Base-by-base conservation (phyloP, 2,113 vertebrate genomes). In the Sorex araneus region DNA sequence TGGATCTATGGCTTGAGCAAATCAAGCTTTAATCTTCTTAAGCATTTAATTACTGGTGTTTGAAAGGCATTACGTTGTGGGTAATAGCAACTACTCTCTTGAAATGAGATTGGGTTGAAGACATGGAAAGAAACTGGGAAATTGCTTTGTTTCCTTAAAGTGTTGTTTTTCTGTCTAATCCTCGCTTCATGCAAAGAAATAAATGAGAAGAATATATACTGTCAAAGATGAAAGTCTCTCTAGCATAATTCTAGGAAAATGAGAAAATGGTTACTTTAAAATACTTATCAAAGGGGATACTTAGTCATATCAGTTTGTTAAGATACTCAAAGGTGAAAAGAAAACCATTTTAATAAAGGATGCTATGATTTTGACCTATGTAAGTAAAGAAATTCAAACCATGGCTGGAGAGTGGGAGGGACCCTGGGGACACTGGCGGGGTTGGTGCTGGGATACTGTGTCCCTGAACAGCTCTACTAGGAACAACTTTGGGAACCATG, bases 1-100 rank as follows among this genome's bases (percentile, higher is more conserved):
- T 9, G 87, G 92, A 95, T 93, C 92, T 92, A 92, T 12, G 86
- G 64, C 92, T 82, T 91, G 43, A 30, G 0, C 85, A 82, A 89
- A 5, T 75, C 84, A 84, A 80, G 70, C 84, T 94, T 94, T 94
- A 80, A 93, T 96, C 94, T 95, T 90, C 92, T 89, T 92, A 91
- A 87, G 32, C 91, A 92, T 92, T 91, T 96, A 93, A 96, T 93
- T 36, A 73, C 50, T 87, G 63, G 73, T 2, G 92, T 89, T 94
- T 86, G 73, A 96, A 93, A 95, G 54, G 88, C 45, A 92, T 60
- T 47, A 54, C 89, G 78, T 94, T 94, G 32, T 85, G 89, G 89
- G 63, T 94, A 95, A 95, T 34, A 80, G 86, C 32, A 94, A 85
- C 23, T 0, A 3, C 78, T 93, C 84, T 85, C 27, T 45, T 74